These are phyloP conservation scores for Mechanitis mazaeus DNA, from an alignment of 2,888 invertebrate genomes.

Conservation along the genomic window DNA sequence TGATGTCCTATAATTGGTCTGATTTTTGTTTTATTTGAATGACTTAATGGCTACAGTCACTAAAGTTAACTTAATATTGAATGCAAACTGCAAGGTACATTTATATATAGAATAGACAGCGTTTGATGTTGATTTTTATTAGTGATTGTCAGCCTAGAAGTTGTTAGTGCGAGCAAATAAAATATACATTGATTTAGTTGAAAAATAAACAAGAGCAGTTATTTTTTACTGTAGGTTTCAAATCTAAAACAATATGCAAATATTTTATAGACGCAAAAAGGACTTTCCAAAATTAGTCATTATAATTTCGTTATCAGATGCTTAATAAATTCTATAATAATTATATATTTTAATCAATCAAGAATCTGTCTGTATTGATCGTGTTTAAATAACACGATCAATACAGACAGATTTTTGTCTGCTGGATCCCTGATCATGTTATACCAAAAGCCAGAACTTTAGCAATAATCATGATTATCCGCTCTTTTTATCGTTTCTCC, in stretches of 20 bases:
- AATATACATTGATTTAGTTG: slow-evolving; percentile 1
- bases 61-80: slow-evolving; percentile 1
- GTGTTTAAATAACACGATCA: too few species aligned
- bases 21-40: too few species aligned
- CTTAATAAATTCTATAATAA: too few species aligned
- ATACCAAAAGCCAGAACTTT: slow-evolving; percentile 35
- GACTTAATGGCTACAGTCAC: too few species aligned
- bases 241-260: neutral
- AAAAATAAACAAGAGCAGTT: slow-evolving; percentile 1
- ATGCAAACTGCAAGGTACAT: neutral
- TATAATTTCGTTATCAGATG: too few species aligned
- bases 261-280: too few species aligned
- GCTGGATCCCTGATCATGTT: slow-evolving; percentile 26
- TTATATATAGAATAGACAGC: neutral
- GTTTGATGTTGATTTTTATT: neutral
- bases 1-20: too few species aligned
- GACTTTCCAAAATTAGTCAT: too few species aligned
- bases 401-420: neutral
- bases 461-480: slow-evolving; percentile 36
- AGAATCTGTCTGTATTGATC: too few species aligned
- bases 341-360: too few species aligned
- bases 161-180: slow-evolving; percentile 4
- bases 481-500: slow-evolving; percentile 33
- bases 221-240: neutral
- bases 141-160: neutral